phyloP scores from a whole-genome alignment of 2,888 invertebrate genomes.

The Cybosia mesomella region DNA sequence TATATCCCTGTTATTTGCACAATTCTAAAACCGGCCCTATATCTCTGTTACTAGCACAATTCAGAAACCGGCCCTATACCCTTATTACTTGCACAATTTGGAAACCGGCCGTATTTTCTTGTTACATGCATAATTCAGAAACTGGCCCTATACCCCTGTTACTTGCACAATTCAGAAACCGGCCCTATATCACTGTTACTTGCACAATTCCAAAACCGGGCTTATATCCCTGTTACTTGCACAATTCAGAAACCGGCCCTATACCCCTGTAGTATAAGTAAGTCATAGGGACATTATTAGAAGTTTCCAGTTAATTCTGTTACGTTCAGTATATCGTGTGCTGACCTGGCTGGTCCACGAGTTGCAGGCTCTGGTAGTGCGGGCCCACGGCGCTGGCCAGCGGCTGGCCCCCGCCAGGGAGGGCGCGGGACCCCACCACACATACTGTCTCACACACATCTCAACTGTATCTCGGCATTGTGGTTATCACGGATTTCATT shows the following conservation, averaged over 20 bases:
- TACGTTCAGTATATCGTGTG: constrained; percentile 11
- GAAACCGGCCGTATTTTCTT: too few relatives aligned
- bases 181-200: neutral
- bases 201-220: too few relatives aligned
- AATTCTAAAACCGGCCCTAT: too few relatives aligned
- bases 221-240: neutral
- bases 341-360: constrained; percentile 89
- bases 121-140: too few relatives aligned
- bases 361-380: constrained; percentile 89
- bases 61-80: too few relatives aligned
- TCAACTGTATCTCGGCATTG: constrained; percentile 1
- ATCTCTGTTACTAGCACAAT: too few relatives aligned
- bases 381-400: constrained; percentile 83
- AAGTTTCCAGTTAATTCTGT: neutral
- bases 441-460: constrained; percentile 34
- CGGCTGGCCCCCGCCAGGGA: constrained; percentile 38
- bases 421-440: constrained; percentile 36
- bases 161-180: neutral
- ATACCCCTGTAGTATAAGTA: neutral
- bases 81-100: too few relatives aligned
- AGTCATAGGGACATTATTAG: neutral
- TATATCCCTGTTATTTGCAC: too few relatives aligned
- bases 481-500: constrained; percentile 4
- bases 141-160: too few relatives aligned
- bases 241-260: too few relatives aligned